phyloP scores from a whole-genome alignment of 1,140 invertebrate species.

The Chrysopa pallens region DNA sequence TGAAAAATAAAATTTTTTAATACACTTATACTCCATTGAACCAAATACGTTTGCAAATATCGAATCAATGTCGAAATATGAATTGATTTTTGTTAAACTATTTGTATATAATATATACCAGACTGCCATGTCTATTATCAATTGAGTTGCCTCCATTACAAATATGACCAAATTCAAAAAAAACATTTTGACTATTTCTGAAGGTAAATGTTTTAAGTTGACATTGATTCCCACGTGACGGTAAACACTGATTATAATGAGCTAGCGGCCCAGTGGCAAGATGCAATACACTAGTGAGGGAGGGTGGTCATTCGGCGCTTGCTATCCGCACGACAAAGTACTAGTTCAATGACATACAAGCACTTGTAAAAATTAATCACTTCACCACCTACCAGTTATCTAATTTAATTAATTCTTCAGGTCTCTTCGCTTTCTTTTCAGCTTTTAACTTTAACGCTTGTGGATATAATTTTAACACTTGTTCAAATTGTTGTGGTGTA shows the following conservation, averaged over 20 bases:
- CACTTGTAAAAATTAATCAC: conserved; percentile 1
- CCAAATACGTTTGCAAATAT: too few relatives aligned
- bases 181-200: not conserved
- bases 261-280: conserved; percentile 34
- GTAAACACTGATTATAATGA: conserved; percentile 36
- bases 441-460: conserved; percentile 74
- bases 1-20: too few relatives aligned
- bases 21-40: too few relatives aligned
- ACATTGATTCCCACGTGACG: conserved; percentile 40
- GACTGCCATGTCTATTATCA: too few relatives aligned
- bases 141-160: too few relatives aligned
- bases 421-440: conserved; percentile 73
- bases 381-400: conserved; percentile 71
- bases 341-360: conserved; percentile 27
- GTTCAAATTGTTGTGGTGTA: conserved; percentile 68
- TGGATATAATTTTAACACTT: conserved; percentile 74
- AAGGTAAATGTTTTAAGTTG: conserved; percentile 19
- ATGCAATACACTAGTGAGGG: conserved; percentile 30
- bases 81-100: too few relatives aligned
- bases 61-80: too few relatives aligned
- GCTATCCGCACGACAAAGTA: conserved; percentile 13
- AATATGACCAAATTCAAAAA: too few relatives aligned
- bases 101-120: too few relatives aligned
- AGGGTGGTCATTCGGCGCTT: conserved; percentile 28
- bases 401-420: conserved; percentile 80